Conservation (phyloP, 2,888 invertebrate genomes). For the Entomobrya proxima region DNA sequence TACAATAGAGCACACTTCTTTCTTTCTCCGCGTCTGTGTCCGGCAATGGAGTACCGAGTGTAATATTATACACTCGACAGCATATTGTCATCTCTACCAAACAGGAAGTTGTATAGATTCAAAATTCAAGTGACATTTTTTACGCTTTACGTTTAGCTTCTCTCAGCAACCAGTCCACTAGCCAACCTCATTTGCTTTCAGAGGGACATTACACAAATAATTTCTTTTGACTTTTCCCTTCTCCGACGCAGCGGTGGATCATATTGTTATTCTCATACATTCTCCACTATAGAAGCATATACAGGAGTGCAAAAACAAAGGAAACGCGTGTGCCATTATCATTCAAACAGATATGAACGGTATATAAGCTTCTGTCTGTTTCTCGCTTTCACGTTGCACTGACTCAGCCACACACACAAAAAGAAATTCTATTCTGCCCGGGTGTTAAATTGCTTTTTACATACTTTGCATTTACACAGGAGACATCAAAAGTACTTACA, state of each 20-base stretch:
- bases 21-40: too few species aligned
- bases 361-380: neutral
- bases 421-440: neutral
- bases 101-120: too few species aligned
- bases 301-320: neutral
- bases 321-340: neutral
- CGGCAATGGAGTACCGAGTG: too few species aligned
- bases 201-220: neutral
- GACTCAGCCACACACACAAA: too few species aligned
- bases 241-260: neutral
- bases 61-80: too few species aligned
- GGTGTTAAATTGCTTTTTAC: conserved; percentile 36
- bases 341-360: neutral
- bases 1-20: too few species aligned
- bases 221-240: neutral
- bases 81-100: too few species aligned
- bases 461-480: conserved; percentile 32
- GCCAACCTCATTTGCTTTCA: too few species aligned
- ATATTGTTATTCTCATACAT: neutral
- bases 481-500: conserved; percentile 43
- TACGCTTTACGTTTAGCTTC: too few species aligned
- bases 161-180: too few species aligned
- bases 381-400: too few species aligned
- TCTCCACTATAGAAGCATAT: neutral
- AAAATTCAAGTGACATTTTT: too few species aligned